phyloP scores from a whole-genome alignment of 2,113 vertebrate genomes.

The Nibea albiflora region DNA sequence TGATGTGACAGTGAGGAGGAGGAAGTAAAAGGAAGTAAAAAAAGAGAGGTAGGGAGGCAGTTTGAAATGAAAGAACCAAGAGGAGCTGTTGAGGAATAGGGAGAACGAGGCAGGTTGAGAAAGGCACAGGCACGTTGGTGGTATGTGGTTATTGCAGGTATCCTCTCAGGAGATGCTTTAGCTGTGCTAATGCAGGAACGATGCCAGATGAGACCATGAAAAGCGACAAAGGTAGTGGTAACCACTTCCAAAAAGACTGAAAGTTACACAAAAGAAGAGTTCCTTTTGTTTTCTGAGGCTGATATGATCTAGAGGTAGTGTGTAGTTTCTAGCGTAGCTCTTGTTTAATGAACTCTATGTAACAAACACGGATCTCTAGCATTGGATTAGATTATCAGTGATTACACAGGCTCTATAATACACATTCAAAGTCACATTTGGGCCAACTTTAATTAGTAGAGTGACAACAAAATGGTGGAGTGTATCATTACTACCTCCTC shows the following conservation, averaged over 20 bases:
- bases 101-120: background rate
- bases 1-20: slow-evolving; percentile 63
- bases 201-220: background rate
- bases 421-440: slow-evolving; percentile 18
- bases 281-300: slow-evolving; percentile 26
- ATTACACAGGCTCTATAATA: slow-evolving; percentile 42
- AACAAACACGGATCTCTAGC: slow-evolving; percentile 34
- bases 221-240: background rate
- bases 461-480: slow-evolving; percentile 27
- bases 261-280: slow-evolving; percentile 5
- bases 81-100: background rate
- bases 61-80: slow-evolving; percentile 26
- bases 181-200: background rate
- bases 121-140: background rate
- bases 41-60: slow-evolving; percentile 11
- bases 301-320: slow-evolving; percentile 47
- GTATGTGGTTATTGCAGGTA: background rate
- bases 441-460: slow-evolving; percentile 51
- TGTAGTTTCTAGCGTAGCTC: slow-evolving; percentile 10
- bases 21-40: slow-evolving; percentile 43
- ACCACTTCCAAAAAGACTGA: background rate
- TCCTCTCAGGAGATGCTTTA: background rate
- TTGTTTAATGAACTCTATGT: slow-evolving; percentile 59
- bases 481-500: slow-evolving; percentile 2
- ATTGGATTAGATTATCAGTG: slow-evolving; percentile 53